A percentile compares a stretch with the other conserved stretches of the same genome.
phyloP scores from a whole-genome alignment of 2,113 vertebrate species.

The Thermophis baileyi region DNA sequence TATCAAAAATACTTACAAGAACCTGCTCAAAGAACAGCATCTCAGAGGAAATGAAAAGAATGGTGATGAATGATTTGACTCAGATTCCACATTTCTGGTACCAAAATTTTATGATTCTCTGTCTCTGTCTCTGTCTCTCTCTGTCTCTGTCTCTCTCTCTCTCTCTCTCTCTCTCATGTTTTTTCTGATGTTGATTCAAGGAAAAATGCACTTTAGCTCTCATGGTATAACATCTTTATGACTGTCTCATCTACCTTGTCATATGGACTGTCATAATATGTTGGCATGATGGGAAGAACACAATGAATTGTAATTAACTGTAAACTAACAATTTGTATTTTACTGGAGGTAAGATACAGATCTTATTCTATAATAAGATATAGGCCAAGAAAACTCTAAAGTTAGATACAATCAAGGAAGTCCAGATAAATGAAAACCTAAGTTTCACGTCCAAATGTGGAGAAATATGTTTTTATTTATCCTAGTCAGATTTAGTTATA shows the following conservation, averaged over 20 bases:
- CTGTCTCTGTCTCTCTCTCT: too few relatives aligned
- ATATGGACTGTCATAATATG: neutral
- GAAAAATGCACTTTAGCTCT: neutral
- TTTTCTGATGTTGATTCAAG: neutral
- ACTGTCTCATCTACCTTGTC: neutral
- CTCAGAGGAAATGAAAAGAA: neutral
- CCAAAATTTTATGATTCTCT: neutral
- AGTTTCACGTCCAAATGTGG: neutral
- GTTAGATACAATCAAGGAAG: neutral
- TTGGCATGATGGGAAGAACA: neutral
- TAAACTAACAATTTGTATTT: neutral
- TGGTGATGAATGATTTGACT: neutral
- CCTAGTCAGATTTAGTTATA: neutral
- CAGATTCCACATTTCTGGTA: neutral
- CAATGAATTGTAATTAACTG: neutral
- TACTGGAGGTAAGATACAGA: neutral
- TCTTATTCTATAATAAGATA: neutral
- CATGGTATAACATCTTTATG: neutral
- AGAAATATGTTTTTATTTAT: neutral
- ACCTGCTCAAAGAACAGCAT: neutral
- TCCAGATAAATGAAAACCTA: neutral
- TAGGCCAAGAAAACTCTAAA: neutral
- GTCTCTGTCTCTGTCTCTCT: rapidly evolving
- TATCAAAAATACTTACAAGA: neutral
- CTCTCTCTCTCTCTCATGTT: neutral